Evolutionary conservation across 2,888 invertebrate genomes (phyloP).

Genomic region (Lepidocyrtinus sp.): DNA sequence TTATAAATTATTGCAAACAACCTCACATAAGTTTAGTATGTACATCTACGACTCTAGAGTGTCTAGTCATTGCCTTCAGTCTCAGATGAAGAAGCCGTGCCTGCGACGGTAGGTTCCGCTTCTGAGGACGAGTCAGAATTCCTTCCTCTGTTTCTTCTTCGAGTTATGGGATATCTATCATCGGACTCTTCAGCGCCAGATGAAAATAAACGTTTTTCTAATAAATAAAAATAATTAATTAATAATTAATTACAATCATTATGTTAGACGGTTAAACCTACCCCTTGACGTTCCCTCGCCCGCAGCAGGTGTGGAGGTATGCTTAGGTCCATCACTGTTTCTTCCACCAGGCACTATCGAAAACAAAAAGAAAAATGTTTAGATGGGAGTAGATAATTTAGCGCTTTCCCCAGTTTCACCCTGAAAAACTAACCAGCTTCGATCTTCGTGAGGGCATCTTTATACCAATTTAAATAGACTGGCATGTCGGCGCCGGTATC

Average conservation of each 20-base stretch:
- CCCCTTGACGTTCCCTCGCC: conserved; percentile 20
- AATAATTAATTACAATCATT: no score
- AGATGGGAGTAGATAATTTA: no score
- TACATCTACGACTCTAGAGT: not conserved
- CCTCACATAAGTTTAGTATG: no score
- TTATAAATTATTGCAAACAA: no score
- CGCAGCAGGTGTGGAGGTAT: conserved; percentile 48
- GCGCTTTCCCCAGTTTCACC: no score
- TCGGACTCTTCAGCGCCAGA: conserved; percentile 48
- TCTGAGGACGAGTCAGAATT: conserved; percentile 46
- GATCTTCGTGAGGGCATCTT: conserved; percentile 32
- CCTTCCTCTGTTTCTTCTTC: conserved; percentile 40
- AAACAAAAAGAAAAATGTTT: no score
- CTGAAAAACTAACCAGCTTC: conserved; percentile 28
- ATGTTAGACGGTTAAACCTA: not conserved
- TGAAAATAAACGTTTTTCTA: conserved; percentile 34
- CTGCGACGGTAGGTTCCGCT: conserved; percentile 26
- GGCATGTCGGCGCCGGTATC: conserved; percentile 40
- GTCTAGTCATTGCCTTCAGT: conserved; percentile 40
- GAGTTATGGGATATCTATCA: conserved; percentile 46
- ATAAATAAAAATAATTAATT: no score
- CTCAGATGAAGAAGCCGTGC: conserved; percentile 46
- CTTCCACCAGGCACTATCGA: conserved; percentile 39
- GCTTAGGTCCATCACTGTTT: conserved; percentile 38
- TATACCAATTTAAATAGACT: conserved; percentile 46